Evolutionary conservation across 2,888 invertebrate species (phyloP), one percentile per base, ranked within the genome.

Genomic region (Erebia aethiops): DNA sequence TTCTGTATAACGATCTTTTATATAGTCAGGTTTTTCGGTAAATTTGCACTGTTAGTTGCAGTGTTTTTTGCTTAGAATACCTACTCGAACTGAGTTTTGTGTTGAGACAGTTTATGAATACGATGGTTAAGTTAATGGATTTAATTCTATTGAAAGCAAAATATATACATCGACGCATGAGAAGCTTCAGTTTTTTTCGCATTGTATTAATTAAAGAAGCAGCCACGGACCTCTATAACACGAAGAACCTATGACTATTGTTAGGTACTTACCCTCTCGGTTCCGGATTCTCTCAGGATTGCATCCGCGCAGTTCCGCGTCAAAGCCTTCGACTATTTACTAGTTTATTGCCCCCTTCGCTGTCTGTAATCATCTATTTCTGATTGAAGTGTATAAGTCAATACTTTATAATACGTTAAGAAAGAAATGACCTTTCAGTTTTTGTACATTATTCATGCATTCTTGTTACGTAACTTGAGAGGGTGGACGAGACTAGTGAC

Each of bases 231-330:
- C 65, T 66, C 69, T 70, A 67, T 68, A 71, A 60, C 62, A 74
- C 68, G 67, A 67, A 13, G 46, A 49, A 71, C 67, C 35, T 68
- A 68, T 71, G 46, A 57, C 69, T 46, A 69, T 63, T 66, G 43
- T 70, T 70, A 49, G 26, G 26, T 26, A 46, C 16, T 67, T 57
- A 26, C 72, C 65, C 80, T 81, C 79, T 80, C 79, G 84, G 85
- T 90, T 91, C 90, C 90, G 90, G 91, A 91, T 89, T 91, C 89
- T 85, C 88, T 86, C 78, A 85, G 84, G 87, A 88, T 88, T 86
- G 84, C 81, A 77, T 80, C 78, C 78, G 79, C 77, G 75, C 77
- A 76, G 77, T 78, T 77, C 74, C 73, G 77, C 77, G 62, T 72
- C 71, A 73, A 66, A 71, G 72, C 70, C 51, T 68, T 56, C 69